Percentiles rank a stretch among this genome's conserved stretches.
phyloP scores from a whole-genome alignment of 2,888 invertebrate species.

The Drosophila affinis region DNA sequence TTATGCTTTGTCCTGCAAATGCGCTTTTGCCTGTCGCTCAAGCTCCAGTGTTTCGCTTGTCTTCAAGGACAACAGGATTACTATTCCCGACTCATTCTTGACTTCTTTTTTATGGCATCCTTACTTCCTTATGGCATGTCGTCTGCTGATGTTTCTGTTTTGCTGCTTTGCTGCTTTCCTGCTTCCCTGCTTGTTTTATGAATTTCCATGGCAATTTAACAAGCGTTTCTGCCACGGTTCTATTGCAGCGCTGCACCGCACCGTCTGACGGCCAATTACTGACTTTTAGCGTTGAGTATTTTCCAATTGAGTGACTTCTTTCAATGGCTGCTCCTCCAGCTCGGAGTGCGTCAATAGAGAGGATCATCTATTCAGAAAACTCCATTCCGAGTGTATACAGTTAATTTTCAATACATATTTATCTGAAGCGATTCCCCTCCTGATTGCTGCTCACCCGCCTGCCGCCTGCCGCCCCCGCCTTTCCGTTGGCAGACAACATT shows the following conservation, averaged over 20 bases:
- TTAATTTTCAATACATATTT: constrained; percentile 16
- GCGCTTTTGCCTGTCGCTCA: not conserved
- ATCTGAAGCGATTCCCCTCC: constrained; percentile 29
- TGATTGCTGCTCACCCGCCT: no score
- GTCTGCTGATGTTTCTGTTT: not conserved
- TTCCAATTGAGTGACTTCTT: not conserved
- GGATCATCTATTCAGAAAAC: not conserved
- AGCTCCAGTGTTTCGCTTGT: not conserved
- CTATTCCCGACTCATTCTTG: not conserved
- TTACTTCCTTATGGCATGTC: not conserved
- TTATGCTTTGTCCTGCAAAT: not conserved
- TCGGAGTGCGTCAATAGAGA: not conserved
- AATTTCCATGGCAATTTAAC: not conserved
- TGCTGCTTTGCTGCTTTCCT: no score
- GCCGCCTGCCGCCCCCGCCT: not conserved
- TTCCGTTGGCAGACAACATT: constrained; percentile 58
- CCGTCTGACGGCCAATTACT: not conserved
- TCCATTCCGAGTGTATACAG: constrained; percentile 8
- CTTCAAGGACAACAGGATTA: not conserved
- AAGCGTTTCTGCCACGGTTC: not conserved
- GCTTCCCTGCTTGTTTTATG: not conserved
- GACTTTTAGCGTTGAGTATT: not conserved
- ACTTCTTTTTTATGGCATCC: not conserved
- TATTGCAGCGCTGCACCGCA: not conserved
- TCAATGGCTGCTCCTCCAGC: constrained; percentile 2